These are phyloP conservation scores for Heliconius ismenius DNA, from an alignment of 2,888 invertebrate genomes.

Conservation along the genomic window DNA sequence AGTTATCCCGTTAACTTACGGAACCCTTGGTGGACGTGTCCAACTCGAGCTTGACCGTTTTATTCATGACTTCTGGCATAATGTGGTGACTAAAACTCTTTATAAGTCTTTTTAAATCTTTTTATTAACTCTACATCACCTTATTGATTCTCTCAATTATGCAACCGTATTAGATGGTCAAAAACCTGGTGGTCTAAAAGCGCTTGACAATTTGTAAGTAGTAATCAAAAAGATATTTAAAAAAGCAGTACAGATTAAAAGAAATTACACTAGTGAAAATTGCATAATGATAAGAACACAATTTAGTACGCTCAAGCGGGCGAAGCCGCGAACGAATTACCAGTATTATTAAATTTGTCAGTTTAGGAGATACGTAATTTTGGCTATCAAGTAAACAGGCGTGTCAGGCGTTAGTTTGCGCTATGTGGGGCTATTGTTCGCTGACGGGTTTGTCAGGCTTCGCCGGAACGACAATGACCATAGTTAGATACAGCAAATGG, in stretches of 20 bases:
- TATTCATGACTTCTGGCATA: background rate
- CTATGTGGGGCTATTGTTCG: slow-evolving; percentile 24
- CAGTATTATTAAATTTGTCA: slow-evolving; percentile 18
- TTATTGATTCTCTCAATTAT: background rate
- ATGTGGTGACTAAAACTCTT: background rate
- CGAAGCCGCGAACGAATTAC: background rate
- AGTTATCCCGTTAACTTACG: too few relatives aligned
- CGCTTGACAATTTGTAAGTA: too few relatives aligned
- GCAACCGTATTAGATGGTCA: too few relatives aligned
- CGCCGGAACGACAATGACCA: slow-evolving; percentile 59
- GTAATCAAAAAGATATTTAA: too few relatives aligned
- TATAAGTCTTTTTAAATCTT: background rate
- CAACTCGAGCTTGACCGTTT: too few relatives aligned
- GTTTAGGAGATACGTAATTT: background rate
- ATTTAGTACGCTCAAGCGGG: too few relatives aligned
- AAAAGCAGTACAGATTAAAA: too few relatives aligned
- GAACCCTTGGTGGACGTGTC: too few relatives aligned
- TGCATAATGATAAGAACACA: too few relatives aligned
- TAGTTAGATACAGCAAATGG: slow-evolving; percentile 58
- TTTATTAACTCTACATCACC: background rate
- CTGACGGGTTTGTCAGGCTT: slow-evolving; percentile 35
- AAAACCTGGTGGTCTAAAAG: too few relatives aligned
- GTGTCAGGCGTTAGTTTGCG: slow-evolving; percentile 30
- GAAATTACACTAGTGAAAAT: too few relatives aligned
- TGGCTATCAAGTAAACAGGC: slow-evolving; percentile 24